Conservation (phyloP, 2,888 invertebrate species). For the Drosophila prolongata region DNA sequence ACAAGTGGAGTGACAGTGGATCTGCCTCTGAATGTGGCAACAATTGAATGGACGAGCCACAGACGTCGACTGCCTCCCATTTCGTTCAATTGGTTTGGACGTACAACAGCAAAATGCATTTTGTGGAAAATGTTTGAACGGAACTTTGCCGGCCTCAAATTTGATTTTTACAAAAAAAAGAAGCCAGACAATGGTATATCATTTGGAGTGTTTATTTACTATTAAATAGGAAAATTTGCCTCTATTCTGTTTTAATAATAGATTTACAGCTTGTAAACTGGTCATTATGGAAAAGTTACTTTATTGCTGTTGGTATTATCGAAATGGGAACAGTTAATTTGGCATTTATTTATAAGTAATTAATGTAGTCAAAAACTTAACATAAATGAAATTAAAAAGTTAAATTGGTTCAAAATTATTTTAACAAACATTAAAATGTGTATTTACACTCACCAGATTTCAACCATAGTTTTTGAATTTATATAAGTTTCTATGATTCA, state of each 20-base stretch:
- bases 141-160: slow-evolving; percentile 29
- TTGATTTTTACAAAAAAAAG: slow-evolving; percentile 12
- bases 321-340: too few species aligned
- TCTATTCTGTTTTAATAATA: too few species aligned
- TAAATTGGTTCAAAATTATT: too few species aligned
- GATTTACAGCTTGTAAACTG: background rate
- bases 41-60: slow-evolving; percentile 20
- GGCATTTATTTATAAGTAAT: too few species aligned
- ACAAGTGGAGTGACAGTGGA: slow-evolving; percentile 18
- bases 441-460: too few species aligned
- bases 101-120: slow-evolving; percentile 61
- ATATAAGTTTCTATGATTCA: too few species aligned
- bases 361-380: too few species aligned
- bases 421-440: too few species aligned
- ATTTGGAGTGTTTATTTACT: slow-evolving; percentile 3
- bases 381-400: too few species aligned
- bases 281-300: background rate
- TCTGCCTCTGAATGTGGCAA: slow-evolving; percentile 12
- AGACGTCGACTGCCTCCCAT: slow-evolving; percentile 49
- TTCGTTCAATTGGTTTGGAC: slow-evolving; percentile 71
- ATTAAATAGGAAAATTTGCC: background rate
- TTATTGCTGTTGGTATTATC: too few species aligned
- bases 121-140: slow-evolving; percentile 36
- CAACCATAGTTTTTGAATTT: too few species aligned
- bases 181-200: background rate